A percentile compares a stretch with the other conserved stretches of the same genome.
These are phyloP conservation scores for Oceanodroma tethys DNA, from an alignment of 2,113 vertebrate genomes.

Conservation along the genomic window DNA sequence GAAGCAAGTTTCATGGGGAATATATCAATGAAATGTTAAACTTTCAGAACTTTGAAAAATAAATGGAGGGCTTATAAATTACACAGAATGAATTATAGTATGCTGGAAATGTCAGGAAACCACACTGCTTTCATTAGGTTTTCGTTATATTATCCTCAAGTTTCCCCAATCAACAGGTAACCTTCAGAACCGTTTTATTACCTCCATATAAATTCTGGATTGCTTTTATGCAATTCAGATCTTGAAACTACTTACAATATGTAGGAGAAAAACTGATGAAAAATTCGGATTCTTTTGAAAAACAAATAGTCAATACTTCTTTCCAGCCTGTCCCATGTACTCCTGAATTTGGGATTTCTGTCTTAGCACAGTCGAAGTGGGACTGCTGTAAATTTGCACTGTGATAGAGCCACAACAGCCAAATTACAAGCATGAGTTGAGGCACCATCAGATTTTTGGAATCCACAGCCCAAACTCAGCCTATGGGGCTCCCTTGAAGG, in stretches of 20 bases:
- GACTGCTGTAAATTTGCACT: neutral
- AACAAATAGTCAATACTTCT: neutral
- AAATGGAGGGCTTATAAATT: neutral
- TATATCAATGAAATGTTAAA: neutral
- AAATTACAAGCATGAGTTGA: neutral
- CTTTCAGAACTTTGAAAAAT: constrained; percentile 17
- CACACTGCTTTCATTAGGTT: neutral
- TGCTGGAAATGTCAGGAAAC: neutral
- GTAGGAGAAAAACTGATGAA: neutral
- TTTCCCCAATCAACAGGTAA: neutral
- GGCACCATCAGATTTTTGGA: neutral
- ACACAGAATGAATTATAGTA: neutral
- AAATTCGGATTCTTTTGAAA: neutral
- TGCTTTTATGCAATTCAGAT: neutral
- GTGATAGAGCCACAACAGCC: neutral
- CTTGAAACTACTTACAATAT: neutral
- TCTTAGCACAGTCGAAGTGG: neutral
- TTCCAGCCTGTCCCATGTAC: neutral
- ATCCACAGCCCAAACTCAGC: neutral
- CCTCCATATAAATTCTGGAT: neutral
- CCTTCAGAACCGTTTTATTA: neutral
- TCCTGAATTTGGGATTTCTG: neutral
- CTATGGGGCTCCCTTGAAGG: neutral
- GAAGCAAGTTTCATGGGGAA: neutral
- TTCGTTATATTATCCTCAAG: neutral